phyloP scores from a whole-genome alignment of 2,888 invertebrate genomes.

The Melinaea marsaeus region DNA sequence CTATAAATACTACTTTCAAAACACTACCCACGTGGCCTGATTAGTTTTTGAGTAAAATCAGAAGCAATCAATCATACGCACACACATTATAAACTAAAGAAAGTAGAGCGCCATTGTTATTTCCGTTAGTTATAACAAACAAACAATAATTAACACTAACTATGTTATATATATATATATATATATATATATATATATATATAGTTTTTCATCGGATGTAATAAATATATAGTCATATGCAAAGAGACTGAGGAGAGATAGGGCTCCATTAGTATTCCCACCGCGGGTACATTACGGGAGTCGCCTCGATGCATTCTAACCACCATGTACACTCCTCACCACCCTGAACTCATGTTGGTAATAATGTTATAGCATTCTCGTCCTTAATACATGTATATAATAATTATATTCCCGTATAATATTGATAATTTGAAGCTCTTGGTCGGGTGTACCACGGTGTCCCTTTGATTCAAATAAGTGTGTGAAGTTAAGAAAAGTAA shows the following conservation, averaged over 20 bases:
- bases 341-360: slow-evolving; percentile 69
- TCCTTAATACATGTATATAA: slow-evolving; percentile 41
- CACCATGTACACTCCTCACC: slow-evolving; percentile 71
- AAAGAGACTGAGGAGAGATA: slow-evolving; percentile 42
- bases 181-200: too few relatives aligned
- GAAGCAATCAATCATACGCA: slow-evolving; percentile 17
- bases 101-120: slow-evolving; percentile 7
- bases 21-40: slow-evolving; percentile 15
- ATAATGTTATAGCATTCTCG: slow-evolving; percentile 28
- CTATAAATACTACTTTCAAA: neutral
- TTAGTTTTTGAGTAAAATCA: slow-evolving; percentile 16
- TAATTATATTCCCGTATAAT: slow-evolving; percentile 39
- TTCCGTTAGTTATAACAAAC: neutral
- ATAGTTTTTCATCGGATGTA: slow-evolving; percentile 21
- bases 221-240: slow-evolving; percentile 10
- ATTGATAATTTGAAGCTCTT: slow-evolving; percentile 50
- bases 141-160: neutral
- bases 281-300: slow-evolving; percentile 72
- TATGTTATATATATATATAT: too few relatives aligned
- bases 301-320: slow-evolving; percentile 74
- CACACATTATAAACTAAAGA: neutral
- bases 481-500: too few relatives aligned
- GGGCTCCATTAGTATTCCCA: slow-evolving; percentile 69
- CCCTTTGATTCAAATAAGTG: slow-evolving; percentile 62
- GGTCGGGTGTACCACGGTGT: slow-evolving; percentile 52